Evolutionary conservation across 2,797 vertebrate species (phyloP).

Genomic region (Halcyon leucocephala): DNA sequence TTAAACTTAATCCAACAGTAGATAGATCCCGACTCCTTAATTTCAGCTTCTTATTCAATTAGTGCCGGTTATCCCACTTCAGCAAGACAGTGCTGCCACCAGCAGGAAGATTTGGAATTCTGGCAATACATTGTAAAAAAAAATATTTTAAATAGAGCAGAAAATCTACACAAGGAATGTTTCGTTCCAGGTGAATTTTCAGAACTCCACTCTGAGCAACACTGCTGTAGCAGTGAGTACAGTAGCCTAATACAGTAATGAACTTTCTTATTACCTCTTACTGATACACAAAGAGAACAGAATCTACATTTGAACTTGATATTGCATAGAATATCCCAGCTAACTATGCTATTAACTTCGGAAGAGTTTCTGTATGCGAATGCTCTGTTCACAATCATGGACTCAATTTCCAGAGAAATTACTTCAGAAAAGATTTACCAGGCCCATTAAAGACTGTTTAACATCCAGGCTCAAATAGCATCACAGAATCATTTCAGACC

Average conservation of each 20-base stretch:
- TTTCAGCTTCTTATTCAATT: not conserved
- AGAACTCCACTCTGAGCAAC: not conserved
- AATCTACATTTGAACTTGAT: slow-evolving; percentile 29
- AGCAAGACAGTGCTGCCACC: slow-evolving; percentile 68
- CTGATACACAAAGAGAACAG: not conserved
- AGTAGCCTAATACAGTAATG: slow-evolving; percentile 10
- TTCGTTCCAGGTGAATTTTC: slow-evolving; percentile 6
- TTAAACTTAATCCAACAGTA: not conserved
- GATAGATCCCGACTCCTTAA: not conserved
- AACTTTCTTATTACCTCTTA: slow-evolving; percentile 20
- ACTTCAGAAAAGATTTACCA: slow-evolving; percentile 39
- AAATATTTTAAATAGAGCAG: not conserved
- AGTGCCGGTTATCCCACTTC: not conserved
- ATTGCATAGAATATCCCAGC: not conserved
- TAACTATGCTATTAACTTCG: slow-evolving; percentile 27
- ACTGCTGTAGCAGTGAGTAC: not conserved
- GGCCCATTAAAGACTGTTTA: slow-evolving; percentile 46
- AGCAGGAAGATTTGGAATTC: slow-evolving; percentile 53
- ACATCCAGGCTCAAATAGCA: slow-evolving; percentile 33
- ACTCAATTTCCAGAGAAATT: slow-evolving; percentile 60
- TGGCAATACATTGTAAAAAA: not conserved
- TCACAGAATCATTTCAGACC: slow-evolving; percentile 26
- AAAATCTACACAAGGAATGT: not conserved
- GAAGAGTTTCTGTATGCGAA: slow-evolving; percentile 29
- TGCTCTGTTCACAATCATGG: slow-evolving; percentile 16